Evolutionary conservation across 2,113 vertebrate genomes (phyloP), one percentile per base, ranked within the genome.

Genomic region (Oreochromis niloticus): DNA sequence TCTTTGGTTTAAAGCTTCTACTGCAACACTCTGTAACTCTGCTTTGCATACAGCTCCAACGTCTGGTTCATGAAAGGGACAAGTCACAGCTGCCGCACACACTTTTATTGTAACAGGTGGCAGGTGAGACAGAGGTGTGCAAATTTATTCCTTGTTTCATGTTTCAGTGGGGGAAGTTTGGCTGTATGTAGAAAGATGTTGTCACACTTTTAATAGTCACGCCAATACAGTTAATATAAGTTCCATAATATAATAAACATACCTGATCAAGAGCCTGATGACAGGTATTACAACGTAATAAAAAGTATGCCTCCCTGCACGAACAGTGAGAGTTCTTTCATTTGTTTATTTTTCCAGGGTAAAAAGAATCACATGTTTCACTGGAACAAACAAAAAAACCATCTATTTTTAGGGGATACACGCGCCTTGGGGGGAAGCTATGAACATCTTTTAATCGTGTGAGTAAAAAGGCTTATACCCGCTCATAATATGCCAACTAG

Each of bases 401-500:
- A 30, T 85, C 80, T 91, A 88, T 91, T 91, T 93, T 87, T 84
- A 86, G 78, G 56, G 17, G 63, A 61, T 43, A 55, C 22, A 22
- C 10, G 6, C 13, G 81, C 85, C 91, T 89, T 46, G n/a, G 82
- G 82, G 84, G 34, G 73, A 52, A 85, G 63, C 63, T 59, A 63
- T 48, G 56, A 63, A 59, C 78, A 66, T 91, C 84, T 85, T 93
- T 85, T 91, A 91, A 92, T 87, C 41, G 11, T 80, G 75, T 24
- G 61, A 73, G 39, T 82, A 78, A 88, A 93, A 93, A 91, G 84
- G 73, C 66, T 89, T 87, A 83, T 59, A 57, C 55, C 59, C 63
- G 24, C 52, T 93, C 88, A 90, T 84, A 90, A 90, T 81, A 91
- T 81, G 91, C 90, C 91, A 93, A 92, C 92, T 90, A 81, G 91